Conservation (phyloP, 2,888 invertebrate species). For the Clostera curtula region DNA sequence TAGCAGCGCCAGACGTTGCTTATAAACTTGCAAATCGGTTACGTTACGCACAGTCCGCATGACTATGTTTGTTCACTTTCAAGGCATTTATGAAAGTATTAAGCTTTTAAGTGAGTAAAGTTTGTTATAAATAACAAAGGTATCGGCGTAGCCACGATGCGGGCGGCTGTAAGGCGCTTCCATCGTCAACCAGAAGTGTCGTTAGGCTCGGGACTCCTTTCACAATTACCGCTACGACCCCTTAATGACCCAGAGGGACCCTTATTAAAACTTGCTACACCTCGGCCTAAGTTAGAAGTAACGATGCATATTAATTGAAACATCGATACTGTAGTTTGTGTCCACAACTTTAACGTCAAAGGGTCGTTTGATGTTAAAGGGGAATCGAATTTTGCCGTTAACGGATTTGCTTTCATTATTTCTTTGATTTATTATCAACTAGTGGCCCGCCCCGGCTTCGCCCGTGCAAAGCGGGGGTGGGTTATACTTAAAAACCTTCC, state of each 20-base stretch:
- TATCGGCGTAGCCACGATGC: slow-evolving; percentile 33
- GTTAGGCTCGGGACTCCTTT: slow-evolving; percentile 48
- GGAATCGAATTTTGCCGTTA: too few species aligned
- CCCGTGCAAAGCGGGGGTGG: too few species aligned
- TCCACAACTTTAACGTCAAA: slow-evolving; percentile 22
- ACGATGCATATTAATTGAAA: slow-evolving; percentile 61
- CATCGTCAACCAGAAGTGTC: slow-evolving; percentile 49
- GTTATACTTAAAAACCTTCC: too few species aligned
- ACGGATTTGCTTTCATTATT: slow-evolving; percentile 3
- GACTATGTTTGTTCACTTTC: too few species aligned
- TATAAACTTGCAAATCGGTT: too few species aligned
- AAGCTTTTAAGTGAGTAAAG: slow-evolving; percentile 12
- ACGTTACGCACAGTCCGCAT: too few species aligned
- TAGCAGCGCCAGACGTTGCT: too few species aligned
- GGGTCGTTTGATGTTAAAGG: too few species aligned
- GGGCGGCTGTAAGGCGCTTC: slow-evolving; percentile 32
- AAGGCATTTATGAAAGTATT: too few species aligned
- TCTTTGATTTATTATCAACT: not conserved
- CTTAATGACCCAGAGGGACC: slow-evolving; percentile 62
- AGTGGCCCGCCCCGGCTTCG: too few species aligned
- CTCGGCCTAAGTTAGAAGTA: slow-evolving; percentile 56
- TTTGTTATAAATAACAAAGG: slow-evolving; percentile 27
- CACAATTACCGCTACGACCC: slow-evolving; percentile 58
- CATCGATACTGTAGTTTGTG: slow-evolving; percentile 47
- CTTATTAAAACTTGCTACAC: slow-evolving; percentile 64